Evolutionary conservation across 2,888 invertebrate genomes (phyloP).

Genomic region (Lasioglossum marginatum): DNA sequence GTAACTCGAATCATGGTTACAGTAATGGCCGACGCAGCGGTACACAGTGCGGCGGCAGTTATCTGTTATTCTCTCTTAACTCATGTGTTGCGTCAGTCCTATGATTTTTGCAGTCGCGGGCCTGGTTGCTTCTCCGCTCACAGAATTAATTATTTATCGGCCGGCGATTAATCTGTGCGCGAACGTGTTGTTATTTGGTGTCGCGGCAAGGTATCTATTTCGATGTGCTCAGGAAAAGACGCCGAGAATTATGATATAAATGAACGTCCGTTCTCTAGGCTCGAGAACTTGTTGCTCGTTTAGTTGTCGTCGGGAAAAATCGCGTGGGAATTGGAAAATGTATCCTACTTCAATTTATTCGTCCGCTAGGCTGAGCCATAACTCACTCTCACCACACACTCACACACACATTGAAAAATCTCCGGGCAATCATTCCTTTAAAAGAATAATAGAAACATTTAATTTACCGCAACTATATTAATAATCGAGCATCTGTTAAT

Average conservation of each 20-base stretch:
- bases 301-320: background rate
- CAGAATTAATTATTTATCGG: slow-evolving; percentile 67
- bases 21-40: slow-evolving; percentile 2
- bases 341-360: slow-evolving; percentile 35
- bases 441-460: background rate
- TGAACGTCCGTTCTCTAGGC: background rate
- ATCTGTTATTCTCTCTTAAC: slow-evolving; percentile 51
- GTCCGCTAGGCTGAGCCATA: background rate
- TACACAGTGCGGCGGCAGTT: slow-evolving; percentile 28
- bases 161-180: slow-evolving; percentile 60
- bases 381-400: background rate
- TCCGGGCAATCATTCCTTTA: background rate
- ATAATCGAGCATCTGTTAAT: background rate
- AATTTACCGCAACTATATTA: background rate
- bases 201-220: slow-evolving; percentile 62
- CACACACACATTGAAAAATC: background rate
- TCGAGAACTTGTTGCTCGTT: slow-evolving; percentile 26
- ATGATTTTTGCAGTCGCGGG: slow-evolving; percentile 35
- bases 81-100: slow-evolving; percentile 28
- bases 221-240: slow-evolving; percentile 22
- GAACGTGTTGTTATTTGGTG: slow-evolving; percentile 54
- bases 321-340: slow-evolving; percentile 29
- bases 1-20: slow-evolving; percentile 9
- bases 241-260: slow-evolving; percentile 47
- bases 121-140: slow-evolving; percentile 27